phyloP scores from a whole-genome alignment of 2,888 invertebrate species.

The Auanema sp. region DNA sequence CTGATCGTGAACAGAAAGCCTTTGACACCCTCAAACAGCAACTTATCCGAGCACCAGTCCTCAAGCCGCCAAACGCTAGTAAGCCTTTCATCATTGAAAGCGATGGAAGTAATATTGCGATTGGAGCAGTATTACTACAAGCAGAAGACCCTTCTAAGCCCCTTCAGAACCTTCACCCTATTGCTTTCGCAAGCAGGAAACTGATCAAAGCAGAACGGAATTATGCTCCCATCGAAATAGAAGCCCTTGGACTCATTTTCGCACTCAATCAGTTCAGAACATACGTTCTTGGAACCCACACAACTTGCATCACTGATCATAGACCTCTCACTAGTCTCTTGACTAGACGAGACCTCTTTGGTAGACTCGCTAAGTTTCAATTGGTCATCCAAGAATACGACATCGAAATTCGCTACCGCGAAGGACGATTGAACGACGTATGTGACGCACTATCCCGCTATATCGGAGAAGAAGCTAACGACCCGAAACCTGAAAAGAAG shows the following conservation, averaged over 20 bases:
- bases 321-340: constrained; percentile 20
- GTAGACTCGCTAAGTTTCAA: constrained; percentile 27
- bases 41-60: constrained; percentile 24
- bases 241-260: constrained; percentile 25
- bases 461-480: constrained; percentile 11
- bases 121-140: constrained; percentile 28
- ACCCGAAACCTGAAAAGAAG: not conserved
- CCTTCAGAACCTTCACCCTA: constrained; percentile 7
- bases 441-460: constrained; percentile 28
- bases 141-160: not conserved
- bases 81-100: constrained; percentile 25
- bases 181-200: constrained; percentile 29
- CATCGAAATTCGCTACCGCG: constrained; percentile 33
- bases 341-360: constrained; percentile 23
- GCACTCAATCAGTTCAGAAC: constrained; percentile 21
- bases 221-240: constrained; percentile 25
- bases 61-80: constrained; percentile 11
- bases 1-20: constrained; percentile 10
- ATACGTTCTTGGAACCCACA: constrained; percentile 24
- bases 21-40: constrained; percentile 26
- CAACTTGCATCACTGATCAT: constrained; percentile 27
- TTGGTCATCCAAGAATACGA: constrained; percentile 23
- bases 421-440: constrained; percentile 33
- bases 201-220: constrained; percentile 19
- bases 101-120: constrained; percentile 26